These are phyloP conservation scores for Poecile atricapillus DNA, from an alignment of 2,113 vertebrate species.

Conservation along the genomic window DNA sequence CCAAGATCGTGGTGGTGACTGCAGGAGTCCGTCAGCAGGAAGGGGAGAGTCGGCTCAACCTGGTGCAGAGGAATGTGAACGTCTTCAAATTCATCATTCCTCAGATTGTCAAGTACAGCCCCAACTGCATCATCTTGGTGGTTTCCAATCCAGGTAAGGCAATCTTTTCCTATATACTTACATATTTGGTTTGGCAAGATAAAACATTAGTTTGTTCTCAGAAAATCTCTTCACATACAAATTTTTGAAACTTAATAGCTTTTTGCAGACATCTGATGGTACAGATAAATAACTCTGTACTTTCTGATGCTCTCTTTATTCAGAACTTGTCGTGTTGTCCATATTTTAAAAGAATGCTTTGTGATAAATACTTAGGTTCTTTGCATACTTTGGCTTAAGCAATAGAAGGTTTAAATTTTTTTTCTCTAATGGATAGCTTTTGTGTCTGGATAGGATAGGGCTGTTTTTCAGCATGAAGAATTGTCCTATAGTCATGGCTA, in stretches of 20 bases:
- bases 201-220: background rate
- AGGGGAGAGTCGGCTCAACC: constrained; percentile 92
- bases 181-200: background rate
- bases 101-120: constrained; percentile 92
- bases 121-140: constrained; percentile 89
- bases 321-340: background rate
- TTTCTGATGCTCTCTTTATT: background rate
- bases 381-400: background rate
- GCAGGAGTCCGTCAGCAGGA: constrained; percentile 97
- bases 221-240: background rate
- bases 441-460: background rate
- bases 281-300: background rate
- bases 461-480: background rate
- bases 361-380: background rate
- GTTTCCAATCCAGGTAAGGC: constrained; percentile 93
- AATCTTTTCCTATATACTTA: background rate
- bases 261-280: background rate
- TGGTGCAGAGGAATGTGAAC: constrained; percentile 95
- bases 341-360: background rate
- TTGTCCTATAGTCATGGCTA: fast-evolving
- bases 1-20: constrained; percentile 90
- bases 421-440: background rate
- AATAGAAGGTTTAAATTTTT: background rate
- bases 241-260: background rate
- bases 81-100: constrained; percentile 96